These are phyloP conservation scores for Macropus fuliginosus DNA, from an alignment of 2,797 vertebrate species.

Conservation along the genomic window DNA sequence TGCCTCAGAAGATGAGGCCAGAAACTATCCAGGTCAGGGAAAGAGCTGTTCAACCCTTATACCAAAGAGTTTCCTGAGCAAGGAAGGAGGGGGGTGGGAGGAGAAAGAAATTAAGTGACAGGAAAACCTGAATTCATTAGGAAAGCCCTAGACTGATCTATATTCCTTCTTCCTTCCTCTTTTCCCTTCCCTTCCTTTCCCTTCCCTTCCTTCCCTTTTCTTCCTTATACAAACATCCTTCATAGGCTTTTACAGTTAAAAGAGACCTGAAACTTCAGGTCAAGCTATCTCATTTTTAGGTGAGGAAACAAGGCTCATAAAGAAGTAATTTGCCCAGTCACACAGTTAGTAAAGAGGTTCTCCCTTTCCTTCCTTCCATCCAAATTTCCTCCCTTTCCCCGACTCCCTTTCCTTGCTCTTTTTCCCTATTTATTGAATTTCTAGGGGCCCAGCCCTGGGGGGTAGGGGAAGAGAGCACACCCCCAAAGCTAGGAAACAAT, in stretches of 20 bases:
- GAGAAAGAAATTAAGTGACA: not conserved
- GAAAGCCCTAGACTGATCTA: not conserved
- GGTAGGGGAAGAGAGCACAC: not conserved
- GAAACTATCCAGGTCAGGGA: constrained; percentile 7
- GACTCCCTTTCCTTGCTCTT: not conserved
- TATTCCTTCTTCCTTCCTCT: not conserved
- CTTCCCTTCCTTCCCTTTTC: not conserved
- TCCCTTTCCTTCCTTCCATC: not conserved
- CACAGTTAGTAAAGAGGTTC: not conserved
- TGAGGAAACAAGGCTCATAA: not conserved
- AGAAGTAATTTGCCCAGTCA: not conserved
- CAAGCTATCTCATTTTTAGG: not conserved
- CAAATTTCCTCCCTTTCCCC: not conserved
- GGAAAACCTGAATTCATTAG: not conserved
- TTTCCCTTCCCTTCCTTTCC: not conserved
- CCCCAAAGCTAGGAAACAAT: not conserved
- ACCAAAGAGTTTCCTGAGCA: not conserved
- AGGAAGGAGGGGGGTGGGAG: not conserved
- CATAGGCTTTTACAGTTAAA: not conserved
- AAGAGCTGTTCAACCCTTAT: not conserved
- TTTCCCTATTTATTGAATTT: not conserved
- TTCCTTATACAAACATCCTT: not conserved
- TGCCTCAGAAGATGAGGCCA: not conserved
- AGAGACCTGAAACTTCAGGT: not conserved
- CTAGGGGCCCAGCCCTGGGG: not conserved